phyloP scores from a whole-genome alignment of 2,888 invertebrate species.

The Panorpa germanica region DNA sequence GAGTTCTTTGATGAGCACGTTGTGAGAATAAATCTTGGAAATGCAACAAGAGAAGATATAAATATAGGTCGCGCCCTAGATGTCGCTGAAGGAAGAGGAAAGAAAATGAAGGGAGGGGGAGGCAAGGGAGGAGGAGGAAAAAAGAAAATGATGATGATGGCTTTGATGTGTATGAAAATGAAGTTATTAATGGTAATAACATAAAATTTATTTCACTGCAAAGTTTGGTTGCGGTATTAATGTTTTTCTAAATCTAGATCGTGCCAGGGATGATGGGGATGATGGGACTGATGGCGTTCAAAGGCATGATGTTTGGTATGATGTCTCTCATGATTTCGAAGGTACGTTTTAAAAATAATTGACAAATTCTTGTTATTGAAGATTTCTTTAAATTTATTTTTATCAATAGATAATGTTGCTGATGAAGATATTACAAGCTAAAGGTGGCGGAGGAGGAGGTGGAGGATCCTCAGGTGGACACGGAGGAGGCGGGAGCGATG shows the following conservation, averaged over 20 bases:
- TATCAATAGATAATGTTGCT: neutral
- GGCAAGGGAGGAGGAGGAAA: constrained; percentile 24
- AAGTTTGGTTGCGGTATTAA: neutral
- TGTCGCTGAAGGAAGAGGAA: constrained; percentile 22
- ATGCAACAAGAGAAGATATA: constrained; percentile 14
- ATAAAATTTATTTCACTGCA: neutral
- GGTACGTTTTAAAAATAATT: constrained; percentile 18
- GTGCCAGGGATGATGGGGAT: constrained; percentile 33
- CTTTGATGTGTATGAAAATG: constrained; percentile 39
- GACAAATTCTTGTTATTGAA: neutral
- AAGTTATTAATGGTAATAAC: constrained; percentile 34
- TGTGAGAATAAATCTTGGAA: constrained; percentile 18
- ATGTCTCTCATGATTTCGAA: constrained; percentile 39
- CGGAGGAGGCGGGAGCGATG: too few species aligned
- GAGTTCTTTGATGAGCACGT: constrained; percentile 36
- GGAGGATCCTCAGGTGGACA: too few species aligned
- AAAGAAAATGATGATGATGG: constrained; percentile 44
- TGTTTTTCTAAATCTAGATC: constrained; percentile 21
- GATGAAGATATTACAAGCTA: too few species aligned
- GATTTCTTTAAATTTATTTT: constrained; percentile 6
- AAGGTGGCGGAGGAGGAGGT: too few species aligned
- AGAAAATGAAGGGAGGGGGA: constrained; percentile 22
- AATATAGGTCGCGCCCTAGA: constrained; percentile 15
- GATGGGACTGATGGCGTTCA: constrained; percentile 38
- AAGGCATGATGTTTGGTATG: constrained; percentile 40